Evolutionary conservation across 2,888 invertebrate genomes (phyloP), one percentile per base, ranked within the genome.

Genomic region (Leptinotarsa tumamoca): DNA sequence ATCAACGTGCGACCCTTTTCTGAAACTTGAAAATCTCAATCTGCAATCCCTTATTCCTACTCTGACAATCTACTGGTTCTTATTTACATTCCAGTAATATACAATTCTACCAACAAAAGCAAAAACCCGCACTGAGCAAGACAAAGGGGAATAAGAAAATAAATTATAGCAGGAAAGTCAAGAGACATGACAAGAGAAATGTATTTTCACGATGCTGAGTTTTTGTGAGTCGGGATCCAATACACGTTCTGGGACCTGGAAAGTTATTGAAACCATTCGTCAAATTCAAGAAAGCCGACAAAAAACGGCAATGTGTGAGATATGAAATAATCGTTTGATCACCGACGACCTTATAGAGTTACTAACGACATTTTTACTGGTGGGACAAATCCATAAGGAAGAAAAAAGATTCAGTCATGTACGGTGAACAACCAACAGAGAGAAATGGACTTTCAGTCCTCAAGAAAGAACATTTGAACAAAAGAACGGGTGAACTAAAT

Each of bases 231-330:
- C 74, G 80, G 63, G 81, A 84, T 84, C 84, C 84, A 84, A 85
- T 84, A 85, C 84, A 83, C 83, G 83, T 83, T 83, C 80, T 74
- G 80, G 82, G 82, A 61, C 82, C 82, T 76, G 81, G 82, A 83
- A 84, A 86, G 84, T 85, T 86, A 86, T 85, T 85, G 86, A 85
- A 85, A 85, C 85, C 85, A 85, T 86, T 85, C 84, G 84, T 85
- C 85, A 85, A 85, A 85, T 84, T 85, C 83, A 83, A 83, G 80
- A 81, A 82, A 82, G 77, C 78, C 74, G 76, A 74, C 80, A 81
- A 83, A 83, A 85, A 85, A 81, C 80, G 79, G 73, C 79, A 63
- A 63, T 79, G 81, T 80, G 76, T 80, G 80, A 82, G 82, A 83
- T 82, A 81, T 79, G 82, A 83, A 81, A 82, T 83, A 85, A 84